Conservation (phyloP, 2,888 invertebrate species). For the Congeria kusceri region DNA sequence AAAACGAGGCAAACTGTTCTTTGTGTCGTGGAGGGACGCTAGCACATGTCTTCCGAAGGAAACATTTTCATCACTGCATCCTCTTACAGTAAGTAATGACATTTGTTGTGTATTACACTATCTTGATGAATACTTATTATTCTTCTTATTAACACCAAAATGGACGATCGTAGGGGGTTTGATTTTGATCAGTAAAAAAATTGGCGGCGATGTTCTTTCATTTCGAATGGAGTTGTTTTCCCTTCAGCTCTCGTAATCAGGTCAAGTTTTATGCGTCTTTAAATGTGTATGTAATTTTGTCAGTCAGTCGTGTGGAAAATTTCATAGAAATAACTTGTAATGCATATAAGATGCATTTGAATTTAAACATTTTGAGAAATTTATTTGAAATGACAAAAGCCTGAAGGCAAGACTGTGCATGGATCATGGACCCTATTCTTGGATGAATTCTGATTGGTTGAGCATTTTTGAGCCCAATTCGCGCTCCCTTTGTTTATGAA, state of each 20-base stretch:
- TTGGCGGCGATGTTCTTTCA: slow-evolving; percentile 52
- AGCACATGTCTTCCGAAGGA: slow-evolving; percentile 79
- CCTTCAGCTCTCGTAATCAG: neutral
- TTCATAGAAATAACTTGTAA: no score
- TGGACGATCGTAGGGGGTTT: slow-evolving; percentile 52
- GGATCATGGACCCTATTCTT: slow-evolving; percentile 71
- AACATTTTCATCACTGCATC: slow-evolving; percentile 61
- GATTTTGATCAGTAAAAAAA: slow-evolving; percentile 48
- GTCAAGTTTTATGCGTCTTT: no score
- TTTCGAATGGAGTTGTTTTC: slow-evolving; percentile 68
- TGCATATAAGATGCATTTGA: no score
- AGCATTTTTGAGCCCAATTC: slow-evolving; percentile 43
- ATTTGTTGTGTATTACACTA: slow-evolving; percentile 11
- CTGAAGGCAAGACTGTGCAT: slow-evolving; percentile 73
- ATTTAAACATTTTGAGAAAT: no score
- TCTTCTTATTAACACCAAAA: slow-evolving; percentile 8
- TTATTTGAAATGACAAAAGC: no score
- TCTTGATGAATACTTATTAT: slow-evolving; percentile 1
- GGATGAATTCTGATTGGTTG: slow-evolving; percentile 73
- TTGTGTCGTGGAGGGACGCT: slow-evolving; percentile 81
- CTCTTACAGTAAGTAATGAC: slow-evolving; percentile 70
- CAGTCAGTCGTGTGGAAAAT: no score
- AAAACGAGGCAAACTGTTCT: slow-evolving; percentile 78
- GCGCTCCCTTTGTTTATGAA: slow-evolving; percentile 66
- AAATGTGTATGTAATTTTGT: no score